These are phyloP conservation scores for Spongilla lacustris DNA, from an alignment of 37 sponge, comb jelly and placozoan genomes.

Conservation along the genomic window DNA sequence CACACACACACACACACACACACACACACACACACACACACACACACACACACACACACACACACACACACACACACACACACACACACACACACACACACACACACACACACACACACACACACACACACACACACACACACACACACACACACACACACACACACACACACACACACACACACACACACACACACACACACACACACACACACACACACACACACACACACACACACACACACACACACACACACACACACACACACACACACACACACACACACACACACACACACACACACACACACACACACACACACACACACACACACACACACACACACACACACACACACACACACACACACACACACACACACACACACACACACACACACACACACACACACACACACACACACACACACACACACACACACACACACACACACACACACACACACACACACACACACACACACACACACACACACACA, in stretches of 20 bases:
- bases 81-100: too few species aligned
- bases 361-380: constrained; percentile 29
- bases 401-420: neutral
- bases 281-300: constrained; percentile 41
- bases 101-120: too few species aligned
- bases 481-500: constrained; percentile 14
- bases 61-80: too few species aligned
- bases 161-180: neutral
- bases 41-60: too few species aligned
- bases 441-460: constrained; percentile 15
- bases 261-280: constrained; percentile 45
- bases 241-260: constrained; percentile 19
- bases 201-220: neutral
- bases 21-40: too few species aligned
- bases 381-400: constrained; percentile 18
- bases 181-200: neutral
- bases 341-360: constrained; percentile 25
- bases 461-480: constrained; percentile 13
- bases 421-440: constrained; percentile 21
- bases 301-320: constrained; percentile 9
- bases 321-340: constrained; percentile 18
- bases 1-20: too few species aligned
- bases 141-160: neutral
- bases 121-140: neutral
- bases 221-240: neutral